Base-by-base conservation (phyloP, 2,888 invertebrate genomes). In the Cerceris rybyensis region DNA sequence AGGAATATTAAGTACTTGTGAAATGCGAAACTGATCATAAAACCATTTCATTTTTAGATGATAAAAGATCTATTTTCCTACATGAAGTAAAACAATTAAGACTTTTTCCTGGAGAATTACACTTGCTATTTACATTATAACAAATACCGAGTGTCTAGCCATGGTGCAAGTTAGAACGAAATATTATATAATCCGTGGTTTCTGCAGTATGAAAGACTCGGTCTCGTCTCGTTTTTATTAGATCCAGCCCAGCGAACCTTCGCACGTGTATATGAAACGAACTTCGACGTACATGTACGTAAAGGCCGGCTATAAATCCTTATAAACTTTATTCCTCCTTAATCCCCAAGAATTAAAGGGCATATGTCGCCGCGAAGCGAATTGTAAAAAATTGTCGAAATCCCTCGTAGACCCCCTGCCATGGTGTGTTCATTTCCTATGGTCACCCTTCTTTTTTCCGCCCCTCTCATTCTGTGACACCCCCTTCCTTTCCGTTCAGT, bases 351-450 rank as follows among this genome's bases (percentile, higher is more conserved):
- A 84, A 86, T 86, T 85, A 86, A 84, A 76, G 78, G 70, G 72
- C 78, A 84, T 81, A 81, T 74, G 86, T 81, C 71, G 83, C 69
- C 66, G 82, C 82, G 81, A 76, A 76, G 60, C 83, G 84, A 86
- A 86, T 88, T 76, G 80, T 86, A 83, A 74, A 86, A 88, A 84
- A 86, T 87, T 77, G 77, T 82, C 82, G 75, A 79, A 81, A 78
- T 68, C 81, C 81, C 83, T 55, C 42, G n/a, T 63, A 11, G 42
- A 43, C 7, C 43, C 8, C 66, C 61, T 13, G 17, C 60, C 58
- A 52, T 63, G n/a, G 41, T 60, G 16, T 57, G 43, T 41, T 17
- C 49, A 67, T 65, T 73, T 68, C 61, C 67, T 68, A 17, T 43
- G 61, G 46, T 70, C 65, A 50, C 70, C 74, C 77, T 60, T 70